phyloP scores from a whole-genome alignment of 2,888 invertebrate genomes.

The Pseudococcus viburni region DNA sequence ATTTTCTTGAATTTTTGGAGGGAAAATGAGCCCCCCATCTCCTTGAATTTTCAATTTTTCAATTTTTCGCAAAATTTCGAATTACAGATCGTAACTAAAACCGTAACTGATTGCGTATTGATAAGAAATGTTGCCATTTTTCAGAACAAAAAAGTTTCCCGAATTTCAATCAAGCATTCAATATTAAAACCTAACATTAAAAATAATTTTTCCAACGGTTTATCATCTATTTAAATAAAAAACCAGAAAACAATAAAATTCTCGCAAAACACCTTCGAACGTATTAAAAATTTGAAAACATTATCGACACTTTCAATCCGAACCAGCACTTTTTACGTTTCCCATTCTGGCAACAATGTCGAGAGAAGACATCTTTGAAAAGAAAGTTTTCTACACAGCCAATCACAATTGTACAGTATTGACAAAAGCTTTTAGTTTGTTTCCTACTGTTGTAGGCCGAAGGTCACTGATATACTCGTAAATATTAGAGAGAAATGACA shows the following conservation, averaged over 20 bases:
- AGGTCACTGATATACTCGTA: constrained; percentile 70
- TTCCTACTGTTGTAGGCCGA: constrained; percentile 71
- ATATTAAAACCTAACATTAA: not conserved
- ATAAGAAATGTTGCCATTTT: constrained; percentile 21
- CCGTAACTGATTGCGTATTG: not conserved
- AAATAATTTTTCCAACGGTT: not conserved
- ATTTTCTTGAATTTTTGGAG: too few species aligned
- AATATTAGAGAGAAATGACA: constrained; percentile 65
- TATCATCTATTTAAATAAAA: not conserved
- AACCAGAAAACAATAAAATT: not conserved
- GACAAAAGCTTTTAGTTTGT: constrained; percentile 69
- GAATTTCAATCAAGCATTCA: too few species aligned
- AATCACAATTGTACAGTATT: constrained; percentile 68
- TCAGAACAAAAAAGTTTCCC: not conserved
- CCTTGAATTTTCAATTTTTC: too few species aligned
- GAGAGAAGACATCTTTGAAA: constrained; percentile 66
- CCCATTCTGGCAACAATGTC: constrained; percentile 29
- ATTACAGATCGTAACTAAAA: not conserved
- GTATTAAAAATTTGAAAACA: not conserved
- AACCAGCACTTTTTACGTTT: not conserved
- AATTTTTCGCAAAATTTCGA: not conserved
- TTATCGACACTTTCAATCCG: not conserved
- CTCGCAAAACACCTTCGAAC: not conserved
- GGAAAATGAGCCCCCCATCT: too few species aligned
- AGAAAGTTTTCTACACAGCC: constrained; percentile 68